Base-by-base conservation (phyloP, 2,888 invertebrate species). In the Athalia cordata region DNA sequence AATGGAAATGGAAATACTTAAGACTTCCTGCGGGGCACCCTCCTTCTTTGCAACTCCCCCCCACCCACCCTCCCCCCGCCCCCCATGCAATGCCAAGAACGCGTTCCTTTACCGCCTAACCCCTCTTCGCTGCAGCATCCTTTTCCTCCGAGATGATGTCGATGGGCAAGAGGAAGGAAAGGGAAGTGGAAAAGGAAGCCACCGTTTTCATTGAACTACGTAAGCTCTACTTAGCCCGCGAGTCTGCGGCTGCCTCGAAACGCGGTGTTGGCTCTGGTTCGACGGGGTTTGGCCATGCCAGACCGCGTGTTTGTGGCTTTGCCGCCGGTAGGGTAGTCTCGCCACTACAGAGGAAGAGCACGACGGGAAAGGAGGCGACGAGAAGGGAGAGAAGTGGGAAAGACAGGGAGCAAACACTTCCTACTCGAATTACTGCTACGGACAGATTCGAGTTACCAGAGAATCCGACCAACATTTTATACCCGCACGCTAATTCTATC, bases 241-340 rank as follows among this genome's bases (percentile, higher is more conserved):
- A 72, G 59, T 62, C 75, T 45, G 50, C 9, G 75, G 62, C 29
- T 45, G 75, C 43, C 11, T 11, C 50, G 52, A 50, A 50, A 50
- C 85, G 85, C 85, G 86, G 86, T 87, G 86, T 89, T 87, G 86
- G 87, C 87, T 89, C 86, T 89, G 88, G 89, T 88, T 88, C 88
- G n/a, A 15, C 62, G 75, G 87, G 84, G 86, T 87, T 89, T 88
- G 86, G 86, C 86, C 85, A 85, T 85, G 86, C 86, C 86, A 88
- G 88, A 86, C 89, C 88, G 87, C 89, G 87, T 87, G 89, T 88
- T 90, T 89, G 89, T 85, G 89, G 89, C 89, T 87, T 89, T 87
- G 87, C 87, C 87, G 87, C 86, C 87, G 87, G 3, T 61, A 15
- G 45, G 50, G 72, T 61, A 29, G 29, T 74, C 47, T 61, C 59